Evolutionary conservation across 2,113 vertebrate species (phyloP), one percentile per base, ranked within the genome.

Genomic region (Garra rufa): DNA sequence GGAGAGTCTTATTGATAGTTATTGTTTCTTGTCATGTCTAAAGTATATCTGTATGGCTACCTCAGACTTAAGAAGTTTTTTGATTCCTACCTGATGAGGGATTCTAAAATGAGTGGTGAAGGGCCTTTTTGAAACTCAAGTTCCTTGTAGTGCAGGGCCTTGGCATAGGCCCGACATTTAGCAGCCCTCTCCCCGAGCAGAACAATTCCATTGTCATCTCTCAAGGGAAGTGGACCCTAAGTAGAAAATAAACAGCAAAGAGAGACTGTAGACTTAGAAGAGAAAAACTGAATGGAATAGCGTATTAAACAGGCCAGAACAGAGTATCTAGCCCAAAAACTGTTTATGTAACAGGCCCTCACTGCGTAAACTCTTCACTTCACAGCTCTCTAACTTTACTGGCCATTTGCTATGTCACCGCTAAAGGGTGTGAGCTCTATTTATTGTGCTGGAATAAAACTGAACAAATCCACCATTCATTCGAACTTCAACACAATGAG

Each of bases 91-190:
- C 98, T 99, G 95, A 99, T 99, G 4, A 99, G 97, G 59, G 97
- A 97, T 90, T 99, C 98, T 0, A 99, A 93, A 83, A 99, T 99
- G 80, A 98, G 97, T 0, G 98, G 98, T 2, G 95, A 96, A 8
- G 97, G 93, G 0, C 98, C 98, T 77, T 99, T 99, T 89, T 99
- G 98, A 90, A 99, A 99, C 92, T 99, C 98, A 92, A 99, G 94
- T 84, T 99, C 98, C 91, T 99, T 99, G 94, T 99, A 99, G 93
- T 99, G 98, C 9, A 99, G 92, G 1, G 98, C 98, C 77, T 99
- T 99, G 89, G 98, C 98, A 0, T 99, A 99, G 0, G 98, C 98
- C 24, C 98, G 96, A 85, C 98, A 99, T 89, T 99, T 99, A 67
- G 98, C 97, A 26, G 98, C 98, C 89, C 98, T 94, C 88, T 99